Percentiles rank a stretch among this genome's conserved stretches.
These are phyloP conservation scores for Hephaestus fuliginosus DNA, from an alignment of 2,797 vertebrate genomes.

Conservation along the genomic window DNA sequence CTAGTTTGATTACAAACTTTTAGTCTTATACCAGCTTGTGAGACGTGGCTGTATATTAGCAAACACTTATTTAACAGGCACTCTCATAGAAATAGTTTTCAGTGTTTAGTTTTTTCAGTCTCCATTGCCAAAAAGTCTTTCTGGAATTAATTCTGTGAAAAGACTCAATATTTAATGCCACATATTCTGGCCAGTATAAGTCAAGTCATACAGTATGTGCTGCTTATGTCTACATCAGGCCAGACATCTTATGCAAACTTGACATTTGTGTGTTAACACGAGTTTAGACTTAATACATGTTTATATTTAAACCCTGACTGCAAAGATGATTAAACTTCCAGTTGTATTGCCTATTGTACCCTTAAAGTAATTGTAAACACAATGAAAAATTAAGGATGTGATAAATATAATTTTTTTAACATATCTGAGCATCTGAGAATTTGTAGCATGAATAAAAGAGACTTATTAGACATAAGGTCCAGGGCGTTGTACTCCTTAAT, in stretches of 20 bases:
- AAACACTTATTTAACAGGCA: neutral
- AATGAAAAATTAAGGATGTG: constrained; percentile 21
- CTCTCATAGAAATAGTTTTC: neutral
- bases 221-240: neutral
- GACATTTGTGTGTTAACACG: neutral
- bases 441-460: constrained; percentile 13
- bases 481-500: neutral
- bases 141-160: constrained; percentile 2
- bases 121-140: neutral
- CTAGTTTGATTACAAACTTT: neutral
- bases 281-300: neutral
- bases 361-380: constrained; percentile 23
- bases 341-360: neutral
- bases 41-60: neutral
- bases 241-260: neutral
- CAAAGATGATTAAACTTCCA: neutral
- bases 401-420: constrained; percentile 10
- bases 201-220: neutral
- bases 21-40: constrained; percentile 1
- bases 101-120: no score
- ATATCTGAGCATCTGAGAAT: neutral
- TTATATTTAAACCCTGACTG: constrained; percentile 1
- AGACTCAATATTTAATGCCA: neutral
- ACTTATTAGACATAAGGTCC: neutral
- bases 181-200: neutral